These are phyloP conservation scores for Enteromius paludinosus DNA, from an alignment of 2,797 vertebrate genomes.

Conservation along the genomic window DNA sequence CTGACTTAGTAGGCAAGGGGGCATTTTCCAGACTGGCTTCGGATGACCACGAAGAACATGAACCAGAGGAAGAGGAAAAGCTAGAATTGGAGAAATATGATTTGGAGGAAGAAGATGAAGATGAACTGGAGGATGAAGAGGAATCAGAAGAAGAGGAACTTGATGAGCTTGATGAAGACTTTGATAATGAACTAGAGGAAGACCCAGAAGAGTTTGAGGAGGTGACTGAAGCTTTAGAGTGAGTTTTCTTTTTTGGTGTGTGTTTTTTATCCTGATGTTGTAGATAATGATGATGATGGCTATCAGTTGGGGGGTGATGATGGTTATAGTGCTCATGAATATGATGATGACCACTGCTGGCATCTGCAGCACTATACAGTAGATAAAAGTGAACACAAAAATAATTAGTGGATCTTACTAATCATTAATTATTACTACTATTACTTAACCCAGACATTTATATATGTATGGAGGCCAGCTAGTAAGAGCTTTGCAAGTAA, in stretches of 20 bases:
- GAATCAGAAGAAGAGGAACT: slow-evolving; percentile 67
- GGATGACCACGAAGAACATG: slow-evolving; percentile 72
- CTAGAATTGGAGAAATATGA: slow-evolving; percentile 62
- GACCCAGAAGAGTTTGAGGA: slow-evolving; percentile 64
- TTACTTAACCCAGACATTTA: background rate
- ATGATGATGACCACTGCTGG: slow-evolving; percentile 63
- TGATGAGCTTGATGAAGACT: slow-evolving; percentile 63
- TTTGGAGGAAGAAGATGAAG: slow-evolving; percentile 59
- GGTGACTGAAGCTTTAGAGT: slow-evolving; percentile 61
- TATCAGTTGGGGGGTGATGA: slow-evolving; percentile 45
- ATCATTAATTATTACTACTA: background rate
- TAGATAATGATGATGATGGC: slow-evolving; percentile 44
- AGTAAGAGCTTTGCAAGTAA: background rate
- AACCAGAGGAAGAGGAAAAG: slow-evolving; percentile 67
- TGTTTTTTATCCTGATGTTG: slow-evolving; percentile 60
- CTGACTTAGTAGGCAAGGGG: slow-evolving; percentile 52
- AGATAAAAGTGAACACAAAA: slow-evolving; percentile 58
- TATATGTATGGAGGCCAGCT: background rate
- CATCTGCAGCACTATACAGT: slow-evolving; percentile 62
- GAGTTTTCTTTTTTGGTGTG: slow-evolving; percentile 42
- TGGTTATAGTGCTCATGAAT: slow-evolving; percentile 54
- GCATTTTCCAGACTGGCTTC: slow-evolving; percentile 68
- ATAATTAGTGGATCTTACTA: slow-evolving; percentile 24
- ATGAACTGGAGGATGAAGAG: slow-evolving; percentile 54
- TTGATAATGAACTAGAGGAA: slow-evolving; percentile 56